Evolutionary conservation across 2,888 invertebrate species (phyloP).

Genomic region (Himalopsyche kuldschensis): DNA sequence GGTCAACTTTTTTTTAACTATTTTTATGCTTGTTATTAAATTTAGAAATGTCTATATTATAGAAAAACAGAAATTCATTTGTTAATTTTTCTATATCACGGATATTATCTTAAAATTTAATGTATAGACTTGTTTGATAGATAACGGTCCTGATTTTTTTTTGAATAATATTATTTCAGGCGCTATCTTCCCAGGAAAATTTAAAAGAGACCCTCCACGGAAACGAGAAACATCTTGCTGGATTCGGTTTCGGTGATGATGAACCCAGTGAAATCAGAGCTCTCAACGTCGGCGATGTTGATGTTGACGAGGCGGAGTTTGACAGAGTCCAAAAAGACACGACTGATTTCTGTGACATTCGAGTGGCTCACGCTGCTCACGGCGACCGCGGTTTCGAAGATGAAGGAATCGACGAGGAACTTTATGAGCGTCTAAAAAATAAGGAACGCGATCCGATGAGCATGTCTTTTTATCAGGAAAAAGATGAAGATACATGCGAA

Average conservation of each 20-base stretch:
- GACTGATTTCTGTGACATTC: constrained; percentile 58
- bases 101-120: neutral
- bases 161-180: constrained; percentile 38
- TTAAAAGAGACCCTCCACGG: constrained; percentile 51
- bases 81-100: neutral
- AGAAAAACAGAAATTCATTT: too few species aligned
- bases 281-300: constrained; percentile 40
- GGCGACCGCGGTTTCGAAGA: constrained; percentile 52
- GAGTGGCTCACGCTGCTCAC: constrained; percentile 53
- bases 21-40: too few species aligned
- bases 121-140: neutral
- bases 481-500: constrained; percentile 59
- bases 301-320: constrained; percentile 53
- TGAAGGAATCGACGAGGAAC: constrained; percentile 52
- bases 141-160: neutral
- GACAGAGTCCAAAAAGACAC: constrained; percentile 66
- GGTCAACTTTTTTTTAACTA: too few species aligned
- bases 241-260: constrained; percentile 43
- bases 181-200: constrained; percentile 45
- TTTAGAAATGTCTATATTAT: too few species aligned
- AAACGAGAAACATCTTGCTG: constrained; percentile 49
- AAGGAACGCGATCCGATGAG: constrained; percentile 67
- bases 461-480: constrained; percentile 67
- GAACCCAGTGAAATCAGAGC: constrained; percentile 16
- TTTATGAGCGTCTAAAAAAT: constrained; percentile 57